Conservation (phyloP, 2,113 vertebrate genomes). For the Copsychus sechellarum region DNA sequence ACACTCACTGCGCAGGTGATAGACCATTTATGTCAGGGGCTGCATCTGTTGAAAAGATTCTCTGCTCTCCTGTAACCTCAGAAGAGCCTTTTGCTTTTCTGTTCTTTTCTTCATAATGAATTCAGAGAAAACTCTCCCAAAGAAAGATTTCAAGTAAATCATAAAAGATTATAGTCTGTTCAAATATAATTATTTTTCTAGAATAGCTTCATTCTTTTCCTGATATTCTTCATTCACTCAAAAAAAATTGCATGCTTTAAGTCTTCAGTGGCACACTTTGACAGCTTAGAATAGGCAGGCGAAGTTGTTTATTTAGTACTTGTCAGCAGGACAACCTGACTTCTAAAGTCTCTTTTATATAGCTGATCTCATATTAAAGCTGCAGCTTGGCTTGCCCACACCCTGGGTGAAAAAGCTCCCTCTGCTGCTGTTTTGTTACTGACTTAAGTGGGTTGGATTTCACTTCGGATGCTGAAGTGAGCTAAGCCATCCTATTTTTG, state of each 20-base stretch:
- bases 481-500: conserved; percentile 16
- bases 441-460: background rate
- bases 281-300: background rate
- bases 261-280: background rate
- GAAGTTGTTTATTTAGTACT: background rate
- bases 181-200: background rate
- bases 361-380: background rate
- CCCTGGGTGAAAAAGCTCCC: background rate
- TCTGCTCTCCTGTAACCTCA: background rate
- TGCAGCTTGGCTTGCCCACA: background rate
- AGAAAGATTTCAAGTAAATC: background rate
- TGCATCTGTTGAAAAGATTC: background rate
- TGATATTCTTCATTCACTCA: background rate
- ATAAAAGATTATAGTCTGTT: background rate
- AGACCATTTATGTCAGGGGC: background rate
- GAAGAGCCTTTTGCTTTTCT: background rate
- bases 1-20: background rate
- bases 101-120: background rate
- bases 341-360: background rate
- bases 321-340: background rate
- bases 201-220: background rate
- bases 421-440: background rate
- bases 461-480: background rate
- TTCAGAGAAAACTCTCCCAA: background rate
- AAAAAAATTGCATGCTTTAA: background rate